Evolutionary conservation across 2,797 vertebrate species (phyloP).

Genomic region (Bufotes viridis): DNA sequence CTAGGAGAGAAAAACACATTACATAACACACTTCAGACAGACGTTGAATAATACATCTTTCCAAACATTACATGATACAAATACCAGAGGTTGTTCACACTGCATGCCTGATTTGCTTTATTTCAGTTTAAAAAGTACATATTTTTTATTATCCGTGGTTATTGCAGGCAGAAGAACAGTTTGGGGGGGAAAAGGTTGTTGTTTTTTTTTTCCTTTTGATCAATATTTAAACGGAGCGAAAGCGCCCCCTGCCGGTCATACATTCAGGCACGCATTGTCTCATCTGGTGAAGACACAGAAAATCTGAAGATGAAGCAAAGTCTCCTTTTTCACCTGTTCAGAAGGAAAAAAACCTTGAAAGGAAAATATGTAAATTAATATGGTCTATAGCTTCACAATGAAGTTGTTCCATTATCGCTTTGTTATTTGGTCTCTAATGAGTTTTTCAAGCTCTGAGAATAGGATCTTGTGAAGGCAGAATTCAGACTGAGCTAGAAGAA

Average conservation of each 20-base stretch:
- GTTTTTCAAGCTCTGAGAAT: conserved; percentile 4
- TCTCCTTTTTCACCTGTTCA: conserved; percentile 24
- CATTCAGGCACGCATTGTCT: conserved; percentile 48
- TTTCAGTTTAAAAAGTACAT: conserved; percentile 44
- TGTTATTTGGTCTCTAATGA: background rate
- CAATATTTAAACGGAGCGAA: conserved; percentile 66
- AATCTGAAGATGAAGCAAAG: conserved; percentile 3
- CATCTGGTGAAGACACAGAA: conserved; percentile 6
- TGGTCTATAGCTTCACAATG: no score
- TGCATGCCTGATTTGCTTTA: conserved; percentile 43
- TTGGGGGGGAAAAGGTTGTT: background rate
- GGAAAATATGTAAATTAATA: background rate
- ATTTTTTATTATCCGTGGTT: conserved; percentile 45
- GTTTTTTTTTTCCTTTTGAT: conserved; percentile 36
- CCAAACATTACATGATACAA: conserved; percentile 33
- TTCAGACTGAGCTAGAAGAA: conserved; percentile 1
- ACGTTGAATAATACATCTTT: conserved; percentile 31
- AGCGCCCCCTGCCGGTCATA: conserved; percentile 74
- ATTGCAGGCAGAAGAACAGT: conserved; percentile 28
- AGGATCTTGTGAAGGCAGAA: background rate
- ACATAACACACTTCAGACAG: conserved; percentile 23
- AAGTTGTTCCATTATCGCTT: background rate
- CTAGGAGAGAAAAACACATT: background rate
- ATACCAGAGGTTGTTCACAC: conserved; percentile 16
- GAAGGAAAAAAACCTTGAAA: background rate